Conservation (phyloP, 2,888 invertebrate species). For the Carterocephalus palaemon region DNA sequence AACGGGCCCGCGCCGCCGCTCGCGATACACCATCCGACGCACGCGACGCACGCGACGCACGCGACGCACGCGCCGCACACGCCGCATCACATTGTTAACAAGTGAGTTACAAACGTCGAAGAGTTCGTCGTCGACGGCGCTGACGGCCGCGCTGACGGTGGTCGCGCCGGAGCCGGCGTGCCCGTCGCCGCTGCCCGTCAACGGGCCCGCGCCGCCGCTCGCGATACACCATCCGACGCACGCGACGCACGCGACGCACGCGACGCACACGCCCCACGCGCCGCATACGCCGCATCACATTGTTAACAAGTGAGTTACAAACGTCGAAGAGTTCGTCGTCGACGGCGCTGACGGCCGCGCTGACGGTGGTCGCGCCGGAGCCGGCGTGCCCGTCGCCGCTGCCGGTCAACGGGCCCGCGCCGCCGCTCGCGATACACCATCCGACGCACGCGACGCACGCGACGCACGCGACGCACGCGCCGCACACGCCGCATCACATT, state of each 20-base stretch:
- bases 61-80: slow-evolving; percentile 38
- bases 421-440: no score
- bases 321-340: no score
- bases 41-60: slow-evolving; percentile 49
- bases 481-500: no score
- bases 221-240: slow-evolving; percentile 37
- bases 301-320: slow-evolving; percentile 55
- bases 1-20: slow-evolving; percentile 59
- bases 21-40: slow-evolving; percentile 37
- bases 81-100: slow-evolving; percentile 64
- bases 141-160: slow-evolving; percentile 43
- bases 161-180: slow-evolving; percentile 42
- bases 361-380: no score
- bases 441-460: no score
- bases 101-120: slow-evolving; percentile 55
- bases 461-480: no score
- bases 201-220: slow-evolving; percentile 56
- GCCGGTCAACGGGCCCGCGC: no score
- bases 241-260: slow-evolving; percentile 49
- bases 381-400: no score
- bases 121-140: slow-evolving; percentile 47
- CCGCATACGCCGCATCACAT: slow-evolving; percentile 58
- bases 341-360: no score
- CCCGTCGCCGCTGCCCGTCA: slow-evolving; percentile 63
- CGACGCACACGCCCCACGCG: slow-evolving; percentile 34